Percentiles rank a stretch among this genome's conserved stretches.
Conservation (phyloP, 2,888 invertebrate species). For the Oasisia sp. region DNA sequence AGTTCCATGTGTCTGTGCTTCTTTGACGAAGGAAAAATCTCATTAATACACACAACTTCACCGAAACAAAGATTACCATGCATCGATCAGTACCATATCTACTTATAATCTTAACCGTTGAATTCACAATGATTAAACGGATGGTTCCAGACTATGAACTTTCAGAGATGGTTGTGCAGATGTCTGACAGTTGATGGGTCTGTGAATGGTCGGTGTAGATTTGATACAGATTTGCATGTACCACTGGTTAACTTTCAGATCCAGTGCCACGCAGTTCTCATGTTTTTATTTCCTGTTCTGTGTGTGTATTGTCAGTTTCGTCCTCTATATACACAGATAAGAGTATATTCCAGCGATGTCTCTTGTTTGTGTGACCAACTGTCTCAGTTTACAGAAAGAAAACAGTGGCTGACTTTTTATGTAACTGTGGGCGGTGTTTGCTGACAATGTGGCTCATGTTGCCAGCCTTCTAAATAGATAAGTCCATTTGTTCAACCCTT, state of each 20-base stretch:
- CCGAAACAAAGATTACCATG: neutral
- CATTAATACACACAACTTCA: neutral
- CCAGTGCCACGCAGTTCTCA: neutral
- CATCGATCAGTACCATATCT: neutral
- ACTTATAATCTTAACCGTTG: neutral
- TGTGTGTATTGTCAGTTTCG: neutral
- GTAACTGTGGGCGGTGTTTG: neutral
- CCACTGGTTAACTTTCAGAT: neutral
- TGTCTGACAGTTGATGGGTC: neutral
- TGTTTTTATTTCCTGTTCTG: neutral
- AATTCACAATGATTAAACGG: neutral
- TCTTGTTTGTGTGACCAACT: neutral
- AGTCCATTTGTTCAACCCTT: slow-evolving; percentile 9
- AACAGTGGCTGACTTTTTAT: slow-evolving; percentile 17
- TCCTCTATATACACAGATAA: neutral
- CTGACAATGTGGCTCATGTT: neutral
- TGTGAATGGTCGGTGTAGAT: neutral
- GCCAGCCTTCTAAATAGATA: neutral
- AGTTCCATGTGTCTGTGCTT: neutral
- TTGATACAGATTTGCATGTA: neutral
- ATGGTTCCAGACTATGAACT: neutral
- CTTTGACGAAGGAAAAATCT: neutral
- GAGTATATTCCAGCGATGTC: neutral
- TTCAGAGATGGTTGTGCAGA: neutral
- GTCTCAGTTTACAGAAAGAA: slow-evolving; percentile 4